Base-by-base conservation (phyloP, 2,113 vertebrate genomes). In the Sinosuthora webbiana region DNA sequence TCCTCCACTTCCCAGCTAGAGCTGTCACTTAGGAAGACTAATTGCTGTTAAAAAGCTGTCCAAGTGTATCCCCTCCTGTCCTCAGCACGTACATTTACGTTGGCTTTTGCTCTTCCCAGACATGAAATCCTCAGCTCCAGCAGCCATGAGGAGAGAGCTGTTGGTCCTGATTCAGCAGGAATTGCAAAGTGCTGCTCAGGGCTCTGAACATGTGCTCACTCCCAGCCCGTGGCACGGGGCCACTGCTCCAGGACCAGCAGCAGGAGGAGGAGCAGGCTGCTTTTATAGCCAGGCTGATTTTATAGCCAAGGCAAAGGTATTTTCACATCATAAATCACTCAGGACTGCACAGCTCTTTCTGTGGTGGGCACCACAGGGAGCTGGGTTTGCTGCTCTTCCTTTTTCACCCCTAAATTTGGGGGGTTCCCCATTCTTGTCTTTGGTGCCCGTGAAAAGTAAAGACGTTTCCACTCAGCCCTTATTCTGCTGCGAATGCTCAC, bases 301-400 rank as follows among this genome's bases (percentile, higher is more conserved):
- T 50, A 33, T 8, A 42, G 22, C 89, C 87, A 87, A 65, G 31
- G 65, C 42, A 70, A 55, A 84, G 82, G 55, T 52, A 4, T 86
- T 95, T 81, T 53, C 90, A 75, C 82, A 60, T 44, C 82, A 50
- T 23, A 49, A 92, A 87, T 85, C 60, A 31, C 65, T 22, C 35
- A 70, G 67, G 33, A 44, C 13, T 28, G 21, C 31, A 17, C 57
- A 73, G 87, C 45, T 64, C 67, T 88, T 47, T 67, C 87, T 92
- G 44, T 77, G 71, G 15, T 63, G 63, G 82, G 74, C 90, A 31
- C 78, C 90, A 95, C 67, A 74, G 93, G 87, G 90, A 92, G 71
- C 49, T 90, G 78, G 59, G 41, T 64, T 91, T 71, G 30, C 45
- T 39, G 37, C n/a, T 69, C 75, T 80, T 80, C 73, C 55, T 71